These are phyloP conservation scores for Tolypeutes matacus DNA, from an alignment of 2,797 vertebrate species.

Conservation along the genomic window DNA sequence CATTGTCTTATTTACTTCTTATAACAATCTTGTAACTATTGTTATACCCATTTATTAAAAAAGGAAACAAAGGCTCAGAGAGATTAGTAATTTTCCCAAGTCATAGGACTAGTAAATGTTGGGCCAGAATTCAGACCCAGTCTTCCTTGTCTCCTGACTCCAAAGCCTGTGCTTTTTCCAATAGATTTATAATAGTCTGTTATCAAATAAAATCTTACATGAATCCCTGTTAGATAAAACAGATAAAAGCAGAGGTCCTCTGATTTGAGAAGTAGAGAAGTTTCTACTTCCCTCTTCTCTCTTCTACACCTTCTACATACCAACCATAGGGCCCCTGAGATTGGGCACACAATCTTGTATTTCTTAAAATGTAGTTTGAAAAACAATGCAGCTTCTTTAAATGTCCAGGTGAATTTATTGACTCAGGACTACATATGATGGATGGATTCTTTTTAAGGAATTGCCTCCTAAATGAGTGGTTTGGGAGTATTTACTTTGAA, in stretches of 20 bases:
- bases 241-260: background rate
- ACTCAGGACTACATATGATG: background rate
- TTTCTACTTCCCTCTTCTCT: background rate
- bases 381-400: conserved; percentile 32
- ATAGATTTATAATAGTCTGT: background rate
- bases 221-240: background rate
- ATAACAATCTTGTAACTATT: background rate
- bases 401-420: conserved; percentile 7
- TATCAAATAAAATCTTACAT: background rate
- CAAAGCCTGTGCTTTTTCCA: background rate
- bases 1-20: conserved; percentile 40
- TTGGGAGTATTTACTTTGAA: conserved; percentile 19
- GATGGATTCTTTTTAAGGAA: conserved; percentile 19
- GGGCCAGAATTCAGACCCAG: background rate
- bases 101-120: background rate
- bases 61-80: background rate
- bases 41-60: conserved; percentile 45
- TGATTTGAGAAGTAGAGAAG: background rate
- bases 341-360: background rate
- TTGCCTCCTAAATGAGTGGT: conserved; percentile 12
- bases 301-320: rapidly evolving
- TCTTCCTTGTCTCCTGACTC: background rate
- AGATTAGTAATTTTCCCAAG: background rate
- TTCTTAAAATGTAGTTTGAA: conserved; percentile 36
- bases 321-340: background rate